Evolutionary conservation across 2,113 vertebrate genomes (phyloP), one percentile per base, ranked within the genome.

Genomic region (Mesitornis unicolor): DNA sequence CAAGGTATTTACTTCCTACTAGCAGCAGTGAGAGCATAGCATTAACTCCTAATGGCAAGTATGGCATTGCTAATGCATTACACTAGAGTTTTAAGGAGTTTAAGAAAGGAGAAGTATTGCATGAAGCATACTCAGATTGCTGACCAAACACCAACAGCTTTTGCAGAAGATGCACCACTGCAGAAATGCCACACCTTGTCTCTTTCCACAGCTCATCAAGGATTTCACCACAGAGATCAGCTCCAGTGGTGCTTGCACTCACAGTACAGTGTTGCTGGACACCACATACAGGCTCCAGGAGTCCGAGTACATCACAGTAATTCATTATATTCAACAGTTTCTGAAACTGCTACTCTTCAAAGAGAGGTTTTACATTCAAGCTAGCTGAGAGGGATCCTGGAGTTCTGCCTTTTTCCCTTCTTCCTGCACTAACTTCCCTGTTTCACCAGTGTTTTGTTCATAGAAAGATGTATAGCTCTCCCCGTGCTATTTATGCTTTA

Each of bases 281-380:
- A 28, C 25, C 13, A 38, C 7, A 67, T n/a, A 26, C 4, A 63
- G n/a, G 15, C 7, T 77, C 4, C 87, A 89, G 26, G 84, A 56
- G 16, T 38, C 63, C 38, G 33, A 84, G 13, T 35, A 77, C 4
- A 26, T 2, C 13, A 54, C 16, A 54, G 35, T 13, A 63, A 50
- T 7, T 11, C 18, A 33, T 35, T 47, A 31, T 28, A 59, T 35
- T 54, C 21, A 67, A 43, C 25, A 38, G 21, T 51, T 91, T 71
- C 47, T 3, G 0, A 84, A 89, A 60, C 9, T 51, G 16, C 1
- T 19, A 45, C 11, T 0, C 0, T 78, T 77, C 42, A 54, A 63
- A 45, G 11, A 24, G 4, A 4, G 2, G 26, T 5, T 36, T 63
- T 36, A 8, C 4, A 36, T 53, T 91, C 50, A 47, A 83, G 43